A percentile compares a stretch with the other conserved stretches of the same genome.
These are phyloP conservation scores for Portunus trituberculatus DNA, from an alignment of 1,140 invertebrate species.

Conservation along the genomic window DNA sequence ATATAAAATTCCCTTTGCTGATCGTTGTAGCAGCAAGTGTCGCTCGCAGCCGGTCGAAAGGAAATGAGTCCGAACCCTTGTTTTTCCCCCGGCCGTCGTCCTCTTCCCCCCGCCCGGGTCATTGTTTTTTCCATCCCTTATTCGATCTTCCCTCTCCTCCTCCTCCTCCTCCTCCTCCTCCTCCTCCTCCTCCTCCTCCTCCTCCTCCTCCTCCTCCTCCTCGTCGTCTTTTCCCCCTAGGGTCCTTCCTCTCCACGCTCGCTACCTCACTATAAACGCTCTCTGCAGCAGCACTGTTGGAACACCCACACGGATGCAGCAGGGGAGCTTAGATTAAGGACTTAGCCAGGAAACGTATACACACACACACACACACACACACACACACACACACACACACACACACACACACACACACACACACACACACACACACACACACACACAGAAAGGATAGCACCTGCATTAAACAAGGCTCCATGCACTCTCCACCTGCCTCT, in stretches of 20 bases:
- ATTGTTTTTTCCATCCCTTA: conserved; percentile 13
- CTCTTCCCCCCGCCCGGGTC: background rate
- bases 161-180: background rate
- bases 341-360: no score
- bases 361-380: no score
- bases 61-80: background rate
- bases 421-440: conserved; percentile 20
- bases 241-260: background rate
- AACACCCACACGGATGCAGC: no score
- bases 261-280: background rate
- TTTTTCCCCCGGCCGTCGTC: background rate
- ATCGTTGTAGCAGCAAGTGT: background rate
- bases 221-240: no score
- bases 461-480: background rate
- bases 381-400: background rate
- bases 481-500: background rate
- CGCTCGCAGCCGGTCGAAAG: background rate
- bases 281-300: background rate
- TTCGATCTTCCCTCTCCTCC: background rate
- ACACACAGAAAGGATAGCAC: background rate
- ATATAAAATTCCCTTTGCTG: conserved; percentile 3
- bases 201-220: no score
- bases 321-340: no score
- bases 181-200: no score
- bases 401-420: conserved; percentile 20